Conservation (phyloP, 2,888 invertebrate species). For the Lithophane socia region DNA sequence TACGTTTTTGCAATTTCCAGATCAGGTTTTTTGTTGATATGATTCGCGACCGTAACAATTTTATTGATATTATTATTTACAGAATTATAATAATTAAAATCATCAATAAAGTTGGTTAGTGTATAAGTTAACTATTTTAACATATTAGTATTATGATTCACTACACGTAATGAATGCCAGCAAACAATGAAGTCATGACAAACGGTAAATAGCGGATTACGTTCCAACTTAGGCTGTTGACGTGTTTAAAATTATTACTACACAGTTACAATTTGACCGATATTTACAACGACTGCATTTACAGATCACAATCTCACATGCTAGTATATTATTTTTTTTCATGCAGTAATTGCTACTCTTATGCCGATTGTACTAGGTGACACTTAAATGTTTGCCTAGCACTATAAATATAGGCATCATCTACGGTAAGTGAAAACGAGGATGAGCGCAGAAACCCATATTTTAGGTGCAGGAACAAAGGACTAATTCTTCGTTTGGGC, state of each 20-base stretch:
- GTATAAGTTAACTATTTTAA: too few relatives aligned
- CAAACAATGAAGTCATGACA: conserved; percentile 21
- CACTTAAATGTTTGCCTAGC: background rate
- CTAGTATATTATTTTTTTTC: background rate
- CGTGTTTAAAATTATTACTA: conserved; percentile 13
- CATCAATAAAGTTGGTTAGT: too few relatives aligned
- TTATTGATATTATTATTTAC: too few relatives aligned
- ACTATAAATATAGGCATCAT: background rate
- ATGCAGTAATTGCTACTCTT: background rate
- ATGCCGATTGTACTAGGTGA: background rate
- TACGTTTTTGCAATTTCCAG: too few relatives aligned
- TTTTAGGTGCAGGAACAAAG: background rate
- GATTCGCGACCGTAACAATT: too few relatives aligned
- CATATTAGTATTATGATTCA: conserved; percentile 27
- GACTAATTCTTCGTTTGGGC: background rate
- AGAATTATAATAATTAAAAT: too few relatives aligned
- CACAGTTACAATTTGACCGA: background rate
- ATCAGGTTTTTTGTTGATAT: too few relatives aligned
- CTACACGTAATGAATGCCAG: conserved; percentile 1
- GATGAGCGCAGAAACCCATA: background rate
- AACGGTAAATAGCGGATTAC: conserved; percentile 23
- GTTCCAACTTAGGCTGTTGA: background rate
- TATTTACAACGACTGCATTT: background rate
- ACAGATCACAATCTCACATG: background rate
- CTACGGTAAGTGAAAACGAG: background rate